Base-by-base conservation (phyloP, 2,113 vertebrate species). In the Balaeniceps rex region DNA sequence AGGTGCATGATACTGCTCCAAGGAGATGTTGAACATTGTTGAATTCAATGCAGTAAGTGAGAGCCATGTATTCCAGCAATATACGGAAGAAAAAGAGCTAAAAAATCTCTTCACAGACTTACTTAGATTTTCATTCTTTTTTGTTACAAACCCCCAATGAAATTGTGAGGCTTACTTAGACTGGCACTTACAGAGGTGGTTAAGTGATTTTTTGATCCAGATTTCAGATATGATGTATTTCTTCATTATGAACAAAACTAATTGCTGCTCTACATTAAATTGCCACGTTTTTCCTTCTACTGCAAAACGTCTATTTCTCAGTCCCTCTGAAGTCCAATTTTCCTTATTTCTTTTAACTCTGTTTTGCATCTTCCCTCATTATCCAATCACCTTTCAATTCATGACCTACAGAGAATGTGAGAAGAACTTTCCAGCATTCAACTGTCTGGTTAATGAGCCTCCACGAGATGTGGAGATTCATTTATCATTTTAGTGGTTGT, bases 221-320 rank as follows among this genome's bases (percentile, higher is more conserved):
- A 63, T 81, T 88, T 92, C 69, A 71, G 42, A 64, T 44, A 19
- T 6, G 19, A 78, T 94, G 34, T 76, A 82, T 83, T 80, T 90
- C 52, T 86, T 92, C 58, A 58, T 90, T 90, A 84, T 10, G 83
- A 87, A 47, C 51, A 89, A 86, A 89, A 58, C 44, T 93, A 96
- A 94, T 76, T 93, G 49, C 74, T 89, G 46, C 44, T 87, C 40
- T 71, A 87, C 18, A 46, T 83, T 87, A 94, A 87, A n/a, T 75
- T 69, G 75, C 29, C 57, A 47, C 3, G 2, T 49, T 76, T 87
- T 69, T 82, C 52, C 24, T 87, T 72, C 44, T 26, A 16, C 52
- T 64, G 34, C 40, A 72, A 86, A 88, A 44, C 4, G 4, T 72
- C 58, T 80, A 24, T 89, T 89, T 87, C 40, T 84, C 40, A 89